A percentile compares a stretch with the other conserved stretches of the same genome.
phyloP scores from a whole-genome alignment of 1,140 invertebrate genomes.

The Pseudachorutes palmiensis region DNA sequence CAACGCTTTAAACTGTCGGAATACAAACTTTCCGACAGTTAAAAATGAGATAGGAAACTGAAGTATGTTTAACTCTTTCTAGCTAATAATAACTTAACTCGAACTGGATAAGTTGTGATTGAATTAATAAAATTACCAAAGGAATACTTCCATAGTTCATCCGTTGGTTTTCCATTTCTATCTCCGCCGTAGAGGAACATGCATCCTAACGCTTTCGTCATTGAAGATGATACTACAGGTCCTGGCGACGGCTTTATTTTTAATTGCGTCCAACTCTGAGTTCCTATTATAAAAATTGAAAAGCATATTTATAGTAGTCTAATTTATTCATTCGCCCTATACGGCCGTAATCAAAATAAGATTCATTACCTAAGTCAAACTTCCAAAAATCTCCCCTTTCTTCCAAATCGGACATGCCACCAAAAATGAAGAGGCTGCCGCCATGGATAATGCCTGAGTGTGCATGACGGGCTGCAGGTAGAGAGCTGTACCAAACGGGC shows the following conservation, averaged over 20 bases:
- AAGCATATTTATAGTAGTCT: no score
- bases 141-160: conserved; percentile 72
- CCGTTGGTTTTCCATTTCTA: conserved; percentile 56
- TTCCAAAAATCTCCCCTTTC: conserved; percentile 75
- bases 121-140: conserved; percentile 21
- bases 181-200: conserved; percentile 81
- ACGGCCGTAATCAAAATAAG: no score
- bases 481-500: conserved; percentile 16
- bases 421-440: conserved; percentile 74
- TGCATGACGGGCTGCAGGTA: conserved; percentile 57
- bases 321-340: no score
- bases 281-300: conserved; percentile 15
- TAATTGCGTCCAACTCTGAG: conserved; percentile 59
- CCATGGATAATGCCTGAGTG: conserved; percentile 74
- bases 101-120: no score
- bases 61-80: no score
- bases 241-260: conserved; percentile 62
- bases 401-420: conserved; percentile 77
- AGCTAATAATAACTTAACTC: no score
- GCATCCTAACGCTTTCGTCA: conserved; percentile 63
- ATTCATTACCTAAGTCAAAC: conserved; percentile 56
- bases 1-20: conserved; percentile 29
- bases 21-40: no score
- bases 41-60: no score
- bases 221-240: conserved; percentile 70